phyloP scores from a whole-genome alignment of 2,888 invertebrate genomes.

The Leucophenga montana region DNA sequence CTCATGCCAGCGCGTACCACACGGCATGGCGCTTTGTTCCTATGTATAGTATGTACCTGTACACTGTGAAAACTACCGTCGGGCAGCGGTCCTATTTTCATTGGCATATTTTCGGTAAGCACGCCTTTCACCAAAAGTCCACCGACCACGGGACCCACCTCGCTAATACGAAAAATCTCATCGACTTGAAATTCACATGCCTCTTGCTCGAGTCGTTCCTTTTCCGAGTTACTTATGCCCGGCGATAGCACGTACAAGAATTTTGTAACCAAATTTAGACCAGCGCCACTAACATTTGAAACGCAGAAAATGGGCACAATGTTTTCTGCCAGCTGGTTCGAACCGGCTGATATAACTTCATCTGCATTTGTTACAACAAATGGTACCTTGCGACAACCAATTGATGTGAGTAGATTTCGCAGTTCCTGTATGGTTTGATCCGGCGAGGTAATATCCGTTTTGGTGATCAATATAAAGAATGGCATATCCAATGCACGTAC shows the following conservation, averaged over 20 bases:
- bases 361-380: constrained; percentile 79
- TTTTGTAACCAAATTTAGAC: constrained; percentile 86
- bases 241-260: constrained; percentile 90
- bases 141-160: constrained; percentile 88
- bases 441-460: constrained; percentile 87
- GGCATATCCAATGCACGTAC: constrained; percentile 87
- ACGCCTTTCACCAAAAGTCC: constrained; percentile 89
- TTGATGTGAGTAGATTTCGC: constrained; percentile 78
- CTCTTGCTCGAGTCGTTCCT: constrained; percentile 82
- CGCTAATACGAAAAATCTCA: constrained; percentile 90
- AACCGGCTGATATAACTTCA: constrained; percentile 82
- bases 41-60: constrained; percentile 86
- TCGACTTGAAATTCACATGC: constrained; percentile 93
- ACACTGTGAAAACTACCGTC: constrained; percentile 86
- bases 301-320: constrained; percentile 88
- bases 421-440: constrained; percentile 76
- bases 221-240: constrained; percentile 77
- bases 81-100: constrained; percentile 84
- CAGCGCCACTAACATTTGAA: constrained; percentile 91
- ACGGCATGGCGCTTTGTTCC: constrained; percentile 93
- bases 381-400: constrained; percentile 80
- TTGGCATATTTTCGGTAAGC: constrained; percentile 86
- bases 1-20: constrained; percentile 92
- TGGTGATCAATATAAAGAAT: constrained; percentile 94
- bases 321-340: constrained; percentile 78